Evolutionary conservation across 2,888 invertebrate species (phyloP), one percentile per base, ranked within the genome.

Genomic region (Seira sanloemensis): DNA sequence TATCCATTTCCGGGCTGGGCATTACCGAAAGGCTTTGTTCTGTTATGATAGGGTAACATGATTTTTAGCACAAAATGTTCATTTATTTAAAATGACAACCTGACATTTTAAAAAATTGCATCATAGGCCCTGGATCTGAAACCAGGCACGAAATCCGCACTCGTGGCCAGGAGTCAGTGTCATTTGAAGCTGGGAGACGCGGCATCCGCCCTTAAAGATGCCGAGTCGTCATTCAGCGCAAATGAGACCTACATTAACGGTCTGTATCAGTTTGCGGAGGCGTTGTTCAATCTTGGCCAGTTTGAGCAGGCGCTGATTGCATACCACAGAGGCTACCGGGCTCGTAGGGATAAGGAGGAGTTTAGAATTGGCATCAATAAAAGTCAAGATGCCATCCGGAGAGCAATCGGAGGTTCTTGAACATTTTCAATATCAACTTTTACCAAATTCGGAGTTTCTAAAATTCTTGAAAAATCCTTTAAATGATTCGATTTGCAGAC

Each of bases 261-360:
- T 1, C 54, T 88, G 58, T 96, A 95, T 90, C 96, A 97, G 90
- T 98, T 98, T 91, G 98, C 97, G 0, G 98, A 98, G 91, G 95
- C 97, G 0, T 92, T 98, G 54, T 98, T 97, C 91, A 96, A 96
- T 91, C 93, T 97, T 72, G 97, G 97, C 0, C 96, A 97, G 90
- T 98, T 98, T 91, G 98, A 98, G 91, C 94, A 97, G 91, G 97
- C 97, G 89, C 93, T 98, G 25, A 96, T 98, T 90, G 97, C 95
- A 90, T 98, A 96, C 90, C 97, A 98, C 91, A 93, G 97, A 24
- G 98, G 98, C 0, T 92, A 96, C 87, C 94, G 95, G 50, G 94
- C 96, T 24, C 93, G 98, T 1, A 97, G 97, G 0, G 97, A 98
- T 90, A 93, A 96, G 82, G 95, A 95, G 73, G 91, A 91, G 46